phyloP scores from a whole-genome alignment of 1,140 invertebrate species.

The Heliconius melpomene region DNA sequence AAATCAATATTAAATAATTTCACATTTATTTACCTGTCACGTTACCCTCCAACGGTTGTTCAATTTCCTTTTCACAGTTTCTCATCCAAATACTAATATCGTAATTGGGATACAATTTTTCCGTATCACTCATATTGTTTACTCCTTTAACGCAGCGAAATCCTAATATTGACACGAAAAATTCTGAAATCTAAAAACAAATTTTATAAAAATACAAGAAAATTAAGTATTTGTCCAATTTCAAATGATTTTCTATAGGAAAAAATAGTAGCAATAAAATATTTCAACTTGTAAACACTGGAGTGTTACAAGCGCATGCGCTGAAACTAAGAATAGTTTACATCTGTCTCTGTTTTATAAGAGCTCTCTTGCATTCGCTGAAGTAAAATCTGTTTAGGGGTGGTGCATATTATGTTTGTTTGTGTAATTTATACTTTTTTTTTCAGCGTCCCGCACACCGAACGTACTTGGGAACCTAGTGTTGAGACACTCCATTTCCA shows the following conservation, averaged over 20 bases:
- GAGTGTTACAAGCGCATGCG: neutral
- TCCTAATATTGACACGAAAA: too few relatives aligned
- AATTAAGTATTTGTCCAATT: too few relatives aligned
- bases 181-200: neutral
- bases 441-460: neutral
- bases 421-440: neutral
- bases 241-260: too few relatives aligned
- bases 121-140: neutral
- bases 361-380: neutral
- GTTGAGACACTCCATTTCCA: too few relatives aligned
- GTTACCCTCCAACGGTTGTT: slow-evolving; percentile 83
- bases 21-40: slow-evolving; percentile 76
- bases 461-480: too few relatives aligned
- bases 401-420: neutral
- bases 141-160: neutral
- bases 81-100: slow-evolving; percentile 13
- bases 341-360: neutral
- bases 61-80: slow-evolving; percentile 85
- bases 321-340: neutral
- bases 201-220: neutral
- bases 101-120: slow-evolving; percentile 20
- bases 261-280: neutral
- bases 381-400: neutral
- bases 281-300: neutral
- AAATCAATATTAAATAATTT: too few relatives aligned